Evolutionary conservation across 2,113 vertebrate genomes (phyloP).

Genomic region (Noturus placidus): DNA sequence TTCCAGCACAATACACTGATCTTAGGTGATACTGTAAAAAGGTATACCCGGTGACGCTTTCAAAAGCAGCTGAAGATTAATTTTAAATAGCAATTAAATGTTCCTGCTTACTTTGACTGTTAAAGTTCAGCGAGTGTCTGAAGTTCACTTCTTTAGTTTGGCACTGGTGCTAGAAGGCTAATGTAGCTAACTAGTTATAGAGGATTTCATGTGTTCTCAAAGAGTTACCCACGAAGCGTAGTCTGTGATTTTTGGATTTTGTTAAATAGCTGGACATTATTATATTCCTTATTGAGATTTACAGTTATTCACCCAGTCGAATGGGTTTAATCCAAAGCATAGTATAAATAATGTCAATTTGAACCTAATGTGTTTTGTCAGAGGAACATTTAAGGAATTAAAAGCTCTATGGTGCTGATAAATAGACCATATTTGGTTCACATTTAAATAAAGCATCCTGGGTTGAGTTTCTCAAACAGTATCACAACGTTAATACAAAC

Average conservation of each 20-base stretch:
- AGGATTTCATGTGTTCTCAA: neutral
- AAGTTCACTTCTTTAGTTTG: neutral
- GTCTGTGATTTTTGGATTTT: neutral
- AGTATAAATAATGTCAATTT: neutral
- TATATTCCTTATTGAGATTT: neutral
- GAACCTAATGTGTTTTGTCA: neutral
- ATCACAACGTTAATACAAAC: neutral
- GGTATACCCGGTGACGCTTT: neutral
- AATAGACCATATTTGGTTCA: neutral
- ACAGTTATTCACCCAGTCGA: neutral
- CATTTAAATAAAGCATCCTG: neutral
- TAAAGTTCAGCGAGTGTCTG: neutral
- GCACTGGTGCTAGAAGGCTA: neutral
- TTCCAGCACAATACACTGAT: neutral
- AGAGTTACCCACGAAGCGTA: neutral
- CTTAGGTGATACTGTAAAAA: neutral
- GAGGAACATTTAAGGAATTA: neutral
- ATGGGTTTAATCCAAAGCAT: neutral
- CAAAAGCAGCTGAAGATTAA: neutral
- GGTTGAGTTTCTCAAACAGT: neutral
- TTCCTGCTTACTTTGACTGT: neutral
- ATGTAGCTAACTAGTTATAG: neutral
- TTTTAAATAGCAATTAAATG: neutral
- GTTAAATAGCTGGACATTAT: neutral
- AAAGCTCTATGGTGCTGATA: neutral